Percentiles rank a stretch among this genome's conserved stretches.
Evolutionary conservation across 2,797 vertebrate species (phyloP).

Genomic region (Falco berigora): DNA sequence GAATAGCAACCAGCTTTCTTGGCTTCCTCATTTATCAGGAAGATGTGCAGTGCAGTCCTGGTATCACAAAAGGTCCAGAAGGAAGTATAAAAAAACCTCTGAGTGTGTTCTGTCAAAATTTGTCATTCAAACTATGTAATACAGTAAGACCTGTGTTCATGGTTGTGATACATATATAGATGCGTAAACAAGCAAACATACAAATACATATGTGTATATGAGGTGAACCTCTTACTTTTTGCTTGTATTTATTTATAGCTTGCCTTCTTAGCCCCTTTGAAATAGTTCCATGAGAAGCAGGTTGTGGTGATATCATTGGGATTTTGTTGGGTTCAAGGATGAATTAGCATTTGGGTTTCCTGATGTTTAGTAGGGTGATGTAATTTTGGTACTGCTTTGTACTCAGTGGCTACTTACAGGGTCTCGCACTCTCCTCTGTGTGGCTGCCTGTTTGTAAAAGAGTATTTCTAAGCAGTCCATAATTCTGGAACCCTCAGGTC

Average conservation of each 20-base stretch:
- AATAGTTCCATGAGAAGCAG: background rate
- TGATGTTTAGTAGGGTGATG: background rate
- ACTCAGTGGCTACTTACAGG: background rate
- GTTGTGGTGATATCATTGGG: background rate
- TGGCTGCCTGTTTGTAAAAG: background rate
- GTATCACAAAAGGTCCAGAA: background rate
- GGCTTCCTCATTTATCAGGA: background rate
- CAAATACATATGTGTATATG: background rate
- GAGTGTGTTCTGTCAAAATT: background rate
- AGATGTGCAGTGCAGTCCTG: background rate
- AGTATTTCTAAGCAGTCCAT: background rate
- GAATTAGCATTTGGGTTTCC: background rate
- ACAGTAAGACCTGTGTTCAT: background rate
- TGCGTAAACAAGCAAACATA: background rate
- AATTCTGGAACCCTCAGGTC: background rate
- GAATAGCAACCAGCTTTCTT: too few relatives aligned
- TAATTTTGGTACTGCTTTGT: background rate
- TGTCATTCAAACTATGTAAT: background rate
- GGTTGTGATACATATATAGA: background rate
- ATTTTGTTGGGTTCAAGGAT: background rate
- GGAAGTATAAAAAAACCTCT: background rate
- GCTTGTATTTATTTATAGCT: background rate
- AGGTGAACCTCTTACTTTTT: background rate
- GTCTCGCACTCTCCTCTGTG: background rate
- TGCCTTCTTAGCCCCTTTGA: background rate